These are phyloP conservation scores for Mythimna lalbum DNA, from an alignment of 2,888 invertebrate species.

Conservation along the genomic window DNA sequence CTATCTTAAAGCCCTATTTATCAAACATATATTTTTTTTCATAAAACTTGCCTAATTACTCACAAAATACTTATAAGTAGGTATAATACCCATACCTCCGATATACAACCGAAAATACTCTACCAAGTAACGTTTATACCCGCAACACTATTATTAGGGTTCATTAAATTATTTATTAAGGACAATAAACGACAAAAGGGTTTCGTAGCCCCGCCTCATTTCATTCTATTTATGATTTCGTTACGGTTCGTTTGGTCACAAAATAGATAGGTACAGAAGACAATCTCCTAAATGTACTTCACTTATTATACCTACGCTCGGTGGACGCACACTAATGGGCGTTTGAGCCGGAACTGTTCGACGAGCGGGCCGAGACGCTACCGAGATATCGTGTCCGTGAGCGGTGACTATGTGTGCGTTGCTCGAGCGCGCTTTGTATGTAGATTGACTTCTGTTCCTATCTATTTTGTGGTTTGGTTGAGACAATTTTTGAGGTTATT, in stretches of 20 bases:
- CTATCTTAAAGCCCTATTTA: not conserved
- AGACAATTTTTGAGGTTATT: constrained; percentile 25
- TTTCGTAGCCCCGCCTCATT: constrained; percentile 43
- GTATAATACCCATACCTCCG: constrained; percentile 11
- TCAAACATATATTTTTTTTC: not conserved
- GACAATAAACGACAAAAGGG: constrained; percentile 48
- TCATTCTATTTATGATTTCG: constrained; percentile 52
- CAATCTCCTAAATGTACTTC: too few relatives aligned
- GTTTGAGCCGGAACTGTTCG: too few relatives aligned
- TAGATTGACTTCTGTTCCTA: too few relatives aligned
- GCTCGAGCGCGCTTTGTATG: too few relatives aligned
- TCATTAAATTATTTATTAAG: constrained; percentile 58
- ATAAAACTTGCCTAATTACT: not conserved
- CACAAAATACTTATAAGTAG: not conserved
- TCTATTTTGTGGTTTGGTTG: too few relatives aligned
- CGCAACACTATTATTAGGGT: constrained; percentile 53
- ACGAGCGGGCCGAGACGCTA: too few relatives aligned
- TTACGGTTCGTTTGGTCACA: constrained; percentile 23
- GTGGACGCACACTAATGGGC: too few relatives aligned
- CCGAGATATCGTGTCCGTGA: too few relatives aligned
- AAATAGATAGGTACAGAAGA: too few relatives aligned
- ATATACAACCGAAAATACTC: constrained; percentile 31
- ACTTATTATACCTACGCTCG: too few relatives aligned
- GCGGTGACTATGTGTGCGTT: too few relatives aligned
- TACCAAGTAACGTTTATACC: not conserved